phyloP scores from a whole-genome alignment of 1,140 invertebrate species.

The Drosophila pectinifera region DNA sequence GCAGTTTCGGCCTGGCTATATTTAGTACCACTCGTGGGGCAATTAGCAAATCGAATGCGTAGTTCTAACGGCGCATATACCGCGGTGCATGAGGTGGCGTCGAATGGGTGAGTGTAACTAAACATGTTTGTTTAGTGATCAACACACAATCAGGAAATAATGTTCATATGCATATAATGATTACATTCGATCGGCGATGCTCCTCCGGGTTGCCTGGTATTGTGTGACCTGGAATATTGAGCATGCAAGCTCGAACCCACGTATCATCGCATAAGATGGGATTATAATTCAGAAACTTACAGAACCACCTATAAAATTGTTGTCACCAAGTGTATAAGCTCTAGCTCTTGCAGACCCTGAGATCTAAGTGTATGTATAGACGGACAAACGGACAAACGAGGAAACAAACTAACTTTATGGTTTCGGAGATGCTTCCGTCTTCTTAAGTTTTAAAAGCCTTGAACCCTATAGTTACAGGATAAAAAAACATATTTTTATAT shows the following conservation, averaged over 20 bases:
- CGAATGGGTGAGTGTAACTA: conserved; percentile 33
- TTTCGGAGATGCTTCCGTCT: no score
- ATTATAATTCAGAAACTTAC: no score
- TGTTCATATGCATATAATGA: not conserved
- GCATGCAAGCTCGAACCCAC: not conserved
- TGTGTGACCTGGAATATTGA: not conserved
- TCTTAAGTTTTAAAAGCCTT: no score
- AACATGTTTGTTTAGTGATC: conserved; percentile 29
- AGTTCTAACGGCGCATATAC: conserved; percentile 28
- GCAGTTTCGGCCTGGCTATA: conserved; percentile 35
- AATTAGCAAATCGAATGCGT: conserved; percentile 38
- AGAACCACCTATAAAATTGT: no score
- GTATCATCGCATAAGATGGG: no score
- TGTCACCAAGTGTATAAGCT: no score
- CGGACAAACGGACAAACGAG: no score
- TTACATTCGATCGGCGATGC: conserved; percentile 1
- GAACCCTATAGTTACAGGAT: no score
- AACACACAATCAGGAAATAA: conserved; percentile 13
- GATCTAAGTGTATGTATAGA: no score
- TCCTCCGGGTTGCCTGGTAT: not conserved
- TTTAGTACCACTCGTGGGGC: conserved; percentile 24
- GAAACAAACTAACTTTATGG: no score
- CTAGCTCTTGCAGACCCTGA: no score
- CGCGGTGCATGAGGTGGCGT: conserved; percentile 1
- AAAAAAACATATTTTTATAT: no score